Conservation (phyloP, 2,797 vertebrate genomes). For the Onychomys arenicola region DNA sequence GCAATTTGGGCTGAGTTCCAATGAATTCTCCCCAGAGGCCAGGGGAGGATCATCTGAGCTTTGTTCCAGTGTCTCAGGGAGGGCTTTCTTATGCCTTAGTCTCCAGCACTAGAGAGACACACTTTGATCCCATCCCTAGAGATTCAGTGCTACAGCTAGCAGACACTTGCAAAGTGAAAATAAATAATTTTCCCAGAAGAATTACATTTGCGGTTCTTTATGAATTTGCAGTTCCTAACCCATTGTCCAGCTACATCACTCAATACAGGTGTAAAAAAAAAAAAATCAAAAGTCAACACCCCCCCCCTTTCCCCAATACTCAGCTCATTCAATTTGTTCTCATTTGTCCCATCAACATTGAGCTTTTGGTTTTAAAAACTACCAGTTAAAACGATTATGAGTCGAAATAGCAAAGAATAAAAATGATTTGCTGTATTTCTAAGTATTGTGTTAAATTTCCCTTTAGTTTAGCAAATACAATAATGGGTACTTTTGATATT, state of each 20-base stretch:
- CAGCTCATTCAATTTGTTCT: fast-evolving
- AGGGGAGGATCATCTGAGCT: fast-evolving
- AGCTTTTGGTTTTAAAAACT: not conserved
- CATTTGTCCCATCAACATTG: fast-evolving
- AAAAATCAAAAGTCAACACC: not conserved
- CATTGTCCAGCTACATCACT: not conserved
- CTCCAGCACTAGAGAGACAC: fast-evolving
- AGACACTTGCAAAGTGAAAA: not conserved
- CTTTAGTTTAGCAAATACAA: not conserved
- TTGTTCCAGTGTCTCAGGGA: not conserved
- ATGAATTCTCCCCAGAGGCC: not conserved
- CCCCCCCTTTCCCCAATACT: not conserved
- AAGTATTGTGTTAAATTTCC: not conserved
- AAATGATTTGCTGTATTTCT: not conserved
- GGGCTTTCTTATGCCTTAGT: not conserved
- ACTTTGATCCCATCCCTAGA: not conserved
- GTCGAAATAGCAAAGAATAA: not conserved
- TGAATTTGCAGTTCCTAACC: not conserved
- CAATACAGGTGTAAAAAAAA: not conserved
- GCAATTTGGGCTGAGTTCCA: not conserved
- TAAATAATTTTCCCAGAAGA: not conserved
- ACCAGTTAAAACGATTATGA: not conserved
- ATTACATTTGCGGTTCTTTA: not conserved
- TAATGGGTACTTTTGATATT: not conserved
- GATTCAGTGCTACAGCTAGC: fast-evolving